These are phyloP conservation scores for Phalera bucephala DNA, from an alignment of 2,888 invertebrate species.

Conservation along the genomic window DNA sequence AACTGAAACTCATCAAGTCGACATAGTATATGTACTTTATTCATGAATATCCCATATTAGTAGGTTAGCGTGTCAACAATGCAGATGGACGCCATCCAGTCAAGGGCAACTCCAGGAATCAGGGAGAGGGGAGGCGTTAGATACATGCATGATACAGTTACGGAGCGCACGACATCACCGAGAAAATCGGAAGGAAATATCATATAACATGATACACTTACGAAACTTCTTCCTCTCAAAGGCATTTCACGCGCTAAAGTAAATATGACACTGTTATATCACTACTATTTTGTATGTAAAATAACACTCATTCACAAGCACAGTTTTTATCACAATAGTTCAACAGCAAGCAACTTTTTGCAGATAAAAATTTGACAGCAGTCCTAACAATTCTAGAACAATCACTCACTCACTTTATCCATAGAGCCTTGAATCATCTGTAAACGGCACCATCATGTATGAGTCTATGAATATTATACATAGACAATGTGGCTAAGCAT, in stretches of 20 bases:
- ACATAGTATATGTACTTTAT: constrained; percentile 27
- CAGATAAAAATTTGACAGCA: constrained; percentile 43
- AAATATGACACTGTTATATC: constrained; percentile 33
- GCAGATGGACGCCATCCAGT: constrained; percentile 25
- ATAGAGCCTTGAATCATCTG: no score
- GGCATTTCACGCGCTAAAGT: constrained; percentile 66
- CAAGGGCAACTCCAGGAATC: constrained; percentile 34
- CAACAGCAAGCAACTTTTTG: constrained; percentile 26
- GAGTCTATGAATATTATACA: no score
- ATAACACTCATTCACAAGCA: constrained; percentile 26
- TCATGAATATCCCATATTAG: constrained; percentile 32
- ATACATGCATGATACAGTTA: constrained; percentile 39
- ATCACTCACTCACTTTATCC: constrained; percentile 40
- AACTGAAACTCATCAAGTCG: constrained; percentile 64
- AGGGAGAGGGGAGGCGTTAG: constrained; percentile 28
- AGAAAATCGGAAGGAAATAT: constrained; percentile 32
- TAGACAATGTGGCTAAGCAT: no score
- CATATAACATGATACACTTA: constrained; percentile 51
- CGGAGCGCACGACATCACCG: constrained; percentile 23
- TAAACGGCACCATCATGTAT: no score
- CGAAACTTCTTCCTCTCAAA: constrained; percentile 70
- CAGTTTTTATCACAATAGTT: constrained; percentile 27
- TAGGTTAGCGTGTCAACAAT: constrained; percentile 50
- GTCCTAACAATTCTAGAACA: constrained; percentile 58
- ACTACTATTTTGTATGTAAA: constrained; percentile 16